Percentiles rank a stretch among this genome's conserved stretches.
phyloP scores from a whole-genome alignment of 2,888 invertebrate genomes.

The Eledona agricola region DNA sequence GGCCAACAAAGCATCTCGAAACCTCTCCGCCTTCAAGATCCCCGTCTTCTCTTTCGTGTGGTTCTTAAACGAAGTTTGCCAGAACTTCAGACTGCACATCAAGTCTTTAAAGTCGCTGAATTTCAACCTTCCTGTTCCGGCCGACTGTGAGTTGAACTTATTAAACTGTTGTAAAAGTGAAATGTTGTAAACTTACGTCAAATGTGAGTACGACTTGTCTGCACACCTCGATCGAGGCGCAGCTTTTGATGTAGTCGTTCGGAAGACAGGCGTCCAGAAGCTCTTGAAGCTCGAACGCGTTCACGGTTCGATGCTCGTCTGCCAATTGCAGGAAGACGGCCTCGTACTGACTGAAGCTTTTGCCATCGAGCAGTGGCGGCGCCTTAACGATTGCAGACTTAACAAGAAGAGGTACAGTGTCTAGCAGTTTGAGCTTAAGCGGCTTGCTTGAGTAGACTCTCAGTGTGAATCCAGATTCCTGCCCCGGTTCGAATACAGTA shows the following conservation, averaged over 20 bases:
- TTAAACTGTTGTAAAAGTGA: conserved; percentile 4
- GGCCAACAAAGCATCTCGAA: conserved; percentile 84
- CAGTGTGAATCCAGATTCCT: conserved; percentile 88
- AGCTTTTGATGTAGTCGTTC: conserved; percentile 94
- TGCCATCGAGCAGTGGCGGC: conserved; percentile 73
- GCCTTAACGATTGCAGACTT: conserved; percentile 82
- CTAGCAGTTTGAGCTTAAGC: conserved; percentile 77
- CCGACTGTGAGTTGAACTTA: conserved; percentile 65
- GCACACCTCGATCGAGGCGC: conserved; percentile 91
- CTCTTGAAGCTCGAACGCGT: conserved; percentile 91
- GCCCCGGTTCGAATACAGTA: conserved; percentile 90
- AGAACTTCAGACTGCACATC: conserved; percentile 89
- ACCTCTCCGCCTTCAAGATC: conserved; percentile 84
- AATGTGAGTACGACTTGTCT: conserved; percentile 87
- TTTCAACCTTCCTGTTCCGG: conserved; percentile 81
- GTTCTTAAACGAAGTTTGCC: conserved; percentile 90
- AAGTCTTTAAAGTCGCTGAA: conserved; percentile 89
- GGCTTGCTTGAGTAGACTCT: conserved; percentile 82
- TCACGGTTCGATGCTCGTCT: conserved; percentile 89
- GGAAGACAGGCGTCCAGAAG: conserved; percentile 89
- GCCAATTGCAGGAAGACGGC: conserved; percentile 89
- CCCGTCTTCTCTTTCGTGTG: conserved; percentile 92
- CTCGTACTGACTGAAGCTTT: conserved; percentile 86
- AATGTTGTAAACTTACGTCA: conserved; percentile 75
- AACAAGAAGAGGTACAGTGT: conserved; percentile 72